Conservation (phyloP, 2,797 vertebrate genomes). For the Cuniculus paca region DNA sequence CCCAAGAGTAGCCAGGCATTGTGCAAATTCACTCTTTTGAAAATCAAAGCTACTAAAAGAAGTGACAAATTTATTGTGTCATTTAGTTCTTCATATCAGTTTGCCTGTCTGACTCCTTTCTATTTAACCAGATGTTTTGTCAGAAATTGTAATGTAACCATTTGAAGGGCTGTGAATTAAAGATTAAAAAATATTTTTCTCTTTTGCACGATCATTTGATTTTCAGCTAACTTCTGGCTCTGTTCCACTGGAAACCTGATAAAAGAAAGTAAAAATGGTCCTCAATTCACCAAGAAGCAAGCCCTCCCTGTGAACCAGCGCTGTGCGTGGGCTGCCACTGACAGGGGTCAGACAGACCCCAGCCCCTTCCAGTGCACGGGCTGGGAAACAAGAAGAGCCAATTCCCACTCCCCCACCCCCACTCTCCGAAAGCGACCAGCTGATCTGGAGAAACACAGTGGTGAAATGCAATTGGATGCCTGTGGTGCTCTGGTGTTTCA, state of each 20-base stretch:
- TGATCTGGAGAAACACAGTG: too few species aligned
- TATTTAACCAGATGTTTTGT: slow-evolving; percentile 24
- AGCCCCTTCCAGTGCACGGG: too few species aligned
- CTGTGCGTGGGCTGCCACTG: too few species aligned
- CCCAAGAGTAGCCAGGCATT: not conserved
- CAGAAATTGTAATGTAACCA: not conserved
- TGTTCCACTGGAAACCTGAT: not conserved
- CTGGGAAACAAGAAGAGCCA: too few species aligned
- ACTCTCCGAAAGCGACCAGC: too few species aligned
- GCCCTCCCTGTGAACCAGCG: too few species aligned
- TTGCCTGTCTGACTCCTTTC: slow-evolving; percentile 10
- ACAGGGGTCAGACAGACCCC: too few species aligned
- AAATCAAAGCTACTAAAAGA: not conserved
- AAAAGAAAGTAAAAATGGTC: not conserved
- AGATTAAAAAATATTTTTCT: not conserved
- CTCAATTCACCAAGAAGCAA: too few species aligned
- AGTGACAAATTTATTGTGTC: not conserved
- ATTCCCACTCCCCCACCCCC: too few species aligned
- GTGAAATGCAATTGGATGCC: too few species aligned
- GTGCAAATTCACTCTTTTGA: not conserved
- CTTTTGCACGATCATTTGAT: not conserved
- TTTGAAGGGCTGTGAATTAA: not conserved
- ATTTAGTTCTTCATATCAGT: slow-evolving; percentile 15
- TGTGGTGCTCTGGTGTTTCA: too few species aligned
- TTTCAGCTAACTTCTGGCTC: slow-evolving; percentile 3